phyloP scores from a whole-genome alignment of 1,140 invertebrate genomes.

The Drosophila auraria region DNA sequence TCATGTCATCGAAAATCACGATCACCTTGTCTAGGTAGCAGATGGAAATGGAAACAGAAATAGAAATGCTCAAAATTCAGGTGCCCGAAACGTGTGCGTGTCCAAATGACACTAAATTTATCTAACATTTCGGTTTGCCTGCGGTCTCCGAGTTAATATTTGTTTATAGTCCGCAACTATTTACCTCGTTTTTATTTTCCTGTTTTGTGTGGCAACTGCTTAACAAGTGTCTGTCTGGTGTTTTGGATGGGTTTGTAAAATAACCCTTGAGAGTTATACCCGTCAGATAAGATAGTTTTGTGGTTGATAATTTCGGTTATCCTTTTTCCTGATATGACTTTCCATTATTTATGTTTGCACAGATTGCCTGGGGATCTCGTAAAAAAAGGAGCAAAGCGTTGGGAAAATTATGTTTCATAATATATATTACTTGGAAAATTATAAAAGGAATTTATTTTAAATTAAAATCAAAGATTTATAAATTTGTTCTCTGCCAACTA shows the following conservation, averaged over 20 bases:
- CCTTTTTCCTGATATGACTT: constrained; percentile 25
- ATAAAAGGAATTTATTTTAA: neutral
- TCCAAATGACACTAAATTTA: constrained; percentile 71
- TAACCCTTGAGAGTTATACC: constrained; percentile 39
- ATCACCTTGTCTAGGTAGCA: constrained; percentile 47
- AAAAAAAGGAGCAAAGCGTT: neutral
- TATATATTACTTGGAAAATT: neutral
- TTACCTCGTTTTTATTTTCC: constrained; percentile 45
- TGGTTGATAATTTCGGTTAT: constrained; percentile 32
- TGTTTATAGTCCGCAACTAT: constrained; percentile 53
- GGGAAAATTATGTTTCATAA: neutral
- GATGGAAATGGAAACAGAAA: constrained; percentile 13
- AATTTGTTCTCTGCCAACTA: too few species aligned
- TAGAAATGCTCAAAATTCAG: constrained; percentile 46
- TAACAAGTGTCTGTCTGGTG: constrained; percentile 69
- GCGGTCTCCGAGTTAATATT: constrained; percentile 60
- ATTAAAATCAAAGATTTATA: too few species aligned
- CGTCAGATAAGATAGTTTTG: constrained; percentile 37
- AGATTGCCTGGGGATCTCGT: constrained; percentile 10
- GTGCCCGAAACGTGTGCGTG: constrained; percentile 66
- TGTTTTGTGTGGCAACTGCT: constrained; percentile 54
- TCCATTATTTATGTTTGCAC: constrained; percentile 13
- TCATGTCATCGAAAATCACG: constrained; percentile 77
- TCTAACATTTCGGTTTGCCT: constrained; percentile 44
- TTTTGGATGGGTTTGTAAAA: constrained; percentile 9